Conservation (phyloP, 2,113 vertebrate species). For the Gallinago paraguaiae region DNA sequence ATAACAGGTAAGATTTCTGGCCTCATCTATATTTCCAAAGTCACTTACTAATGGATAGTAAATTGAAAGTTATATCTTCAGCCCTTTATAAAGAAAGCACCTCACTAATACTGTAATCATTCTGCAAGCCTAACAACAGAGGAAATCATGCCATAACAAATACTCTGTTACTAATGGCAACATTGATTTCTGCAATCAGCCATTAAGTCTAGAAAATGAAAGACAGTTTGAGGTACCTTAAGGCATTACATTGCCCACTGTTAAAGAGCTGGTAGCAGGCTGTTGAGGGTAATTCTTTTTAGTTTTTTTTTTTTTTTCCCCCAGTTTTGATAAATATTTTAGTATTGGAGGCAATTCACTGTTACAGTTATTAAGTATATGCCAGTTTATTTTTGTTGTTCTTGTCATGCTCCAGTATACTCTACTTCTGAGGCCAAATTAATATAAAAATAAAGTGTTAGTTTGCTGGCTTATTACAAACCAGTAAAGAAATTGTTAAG, state of each 20-base stretch:
- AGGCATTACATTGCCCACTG: slow-evolving; percentile 78
- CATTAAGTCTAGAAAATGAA: slow-evolving; percentile 84
- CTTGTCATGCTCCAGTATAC: slow-evolving; percentile 61
- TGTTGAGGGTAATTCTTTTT: slow-evolving; percentile 65
- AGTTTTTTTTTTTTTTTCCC: neutral
- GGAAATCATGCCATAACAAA: slow-evolving; percentile 85
- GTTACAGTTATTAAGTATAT: slow-evolving; percentile 59
- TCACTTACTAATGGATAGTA: slow-evolving; percentile 75
- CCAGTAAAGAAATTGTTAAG: slow-evolving; percentile 78
- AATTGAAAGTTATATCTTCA: slow-evolving; percentile 78
- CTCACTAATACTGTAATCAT: slow-evolving; percentile 81
- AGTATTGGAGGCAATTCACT: slow-evolving; percentile 42
- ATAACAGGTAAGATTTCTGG: slow-evolving; percentile 74
- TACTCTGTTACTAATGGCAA: slow-evolving; percentile 87
- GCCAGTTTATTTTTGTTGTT: slow-evolving; percentile 67
- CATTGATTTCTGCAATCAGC: slow-evolving; percentile 87
- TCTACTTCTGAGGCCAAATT: slow-evolving; percentile 68
- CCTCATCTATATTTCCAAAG: slow-evolving; percentile 70
- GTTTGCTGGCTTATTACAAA: slow-evolving; percentile 67
- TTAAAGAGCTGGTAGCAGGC: slow-evolving; percentile 69
- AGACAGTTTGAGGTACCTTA: slow-evolving; percentile 82
- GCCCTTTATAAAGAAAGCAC: slow-evolving; percentile 77
- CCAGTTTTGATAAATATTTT: slow-evolving; percentile 58
- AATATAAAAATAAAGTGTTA: slow-evolving; percentile 69
- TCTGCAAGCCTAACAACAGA: slow-evolving; percentile 81